phyloP scores from a whole-genome alignment of 2,113 vertebrate species.

The Otis tarda region DNA sequence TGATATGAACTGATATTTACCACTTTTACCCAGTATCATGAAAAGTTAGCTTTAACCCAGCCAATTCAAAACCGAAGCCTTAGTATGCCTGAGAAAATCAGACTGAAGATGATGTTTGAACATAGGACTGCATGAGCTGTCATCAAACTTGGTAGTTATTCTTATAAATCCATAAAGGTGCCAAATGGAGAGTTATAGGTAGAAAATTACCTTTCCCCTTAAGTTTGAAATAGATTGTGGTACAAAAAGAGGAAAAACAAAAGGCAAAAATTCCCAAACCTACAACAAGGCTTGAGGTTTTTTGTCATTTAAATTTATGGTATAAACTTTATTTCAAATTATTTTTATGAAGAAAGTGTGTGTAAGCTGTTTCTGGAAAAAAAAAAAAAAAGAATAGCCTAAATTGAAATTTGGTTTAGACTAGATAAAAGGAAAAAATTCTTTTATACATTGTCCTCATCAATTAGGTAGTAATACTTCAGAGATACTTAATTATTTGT shows the following conservation, averaged over 20 bases:
- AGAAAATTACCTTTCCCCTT: background rate
- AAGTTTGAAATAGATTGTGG: background rate
- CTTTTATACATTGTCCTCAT: background rate
- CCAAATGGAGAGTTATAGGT: background rate
- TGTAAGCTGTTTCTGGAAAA: background rate
- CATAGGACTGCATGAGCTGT: background rate
- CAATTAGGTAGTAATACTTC: background rate
- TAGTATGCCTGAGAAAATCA: background rate
- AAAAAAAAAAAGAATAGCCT: background rate
- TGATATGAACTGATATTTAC: background rate
- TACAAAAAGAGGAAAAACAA: background rate
- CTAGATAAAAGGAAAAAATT: too few relatives aligned
- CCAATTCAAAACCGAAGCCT: background rate
- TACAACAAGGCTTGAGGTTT: background rate
- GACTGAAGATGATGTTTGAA: background rate
- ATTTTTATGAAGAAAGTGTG: background rate
- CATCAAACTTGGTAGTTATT: background rate
- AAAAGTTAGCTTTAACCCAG: background rate
- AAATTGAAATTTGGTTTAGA: background rate
- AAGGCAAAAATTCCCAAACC: fast-evolving
- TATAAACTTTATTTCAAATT: background rate
- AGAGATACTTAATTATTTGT: background rate
- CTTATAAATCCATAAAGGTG: background rate
- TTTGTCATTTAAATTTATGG: background rate
- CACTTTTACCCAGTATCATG: background rate